Percentiles rank a stretch among this genome's conserved stretches.
Evolutionary conservation across 2,888 invertebrate genomes (phyloP).

Genomic region (Eupelmus urozonus): DNA sequence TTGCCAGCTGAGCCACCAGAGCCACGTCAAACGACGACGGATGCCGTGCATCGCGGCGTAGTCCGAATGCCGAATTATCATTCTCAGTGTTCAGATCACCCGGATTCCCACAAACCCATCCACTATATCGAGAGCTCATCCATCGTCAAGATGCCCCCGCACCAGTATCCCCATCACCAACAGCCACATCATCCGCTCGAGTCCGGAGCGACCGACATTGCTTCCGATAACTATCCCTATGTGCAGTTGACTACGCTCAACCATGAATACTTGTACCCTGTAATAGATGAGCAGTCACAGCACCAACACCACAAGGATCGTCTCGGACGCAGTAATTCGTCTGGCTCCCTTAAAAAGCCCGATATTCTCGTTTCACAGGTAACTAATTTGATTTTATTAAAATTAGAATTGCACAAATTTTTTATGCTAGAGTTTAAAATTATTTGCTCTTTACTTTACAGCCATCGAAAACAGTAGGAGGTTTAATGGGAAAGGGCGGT

Average conservation of each 20-base stretch:
- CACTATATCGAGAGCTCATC: slow-evolving; percentile 70
- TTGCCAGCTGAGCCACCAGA: slow-evolving; percentile 89
- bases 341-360: slow-evolving; percentile 79
- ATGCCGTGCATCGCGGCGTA: slow-evolving; percentile 65
- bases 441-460: neutral
- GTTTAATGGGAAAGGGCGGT: slow-evolving; percentile 31
- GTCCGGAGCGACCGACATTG: slow-evolving; percentile 65
- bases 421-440: neutral
- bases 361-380: slow-evolving; percentile 58
- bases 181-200: slow-evolving; percentile 69
- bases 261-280: slow-evolving; percentile 93
- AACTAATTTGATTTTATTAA: neutral
- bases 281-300: slow-evolving; percentile 78
- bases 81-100: slow-evolving; percentile 70
- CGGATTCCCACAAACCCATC: slow-evolving; percentile 71
- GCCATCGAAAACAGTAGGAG: slow-evolving; percentile 48
- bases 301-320: slow-evolving; percentile 73
- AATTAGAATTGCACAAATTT: neutral
- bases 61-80: slow-evolving; percentile 70
- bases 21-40: slow-evolving; percentile 81
- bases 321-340: slow-evolving; percentile 71
- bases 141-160: slow-evolving; percentile 61
- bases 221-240: slow-evolving; percentile 87
- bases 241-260: slow-evolving; percentile 88
- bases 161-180: slow-evolving; percentile 35